These are phyloP conservation scores for Caerostris darwini DNA, from an alignment of 1,140 invertebrate genomes.

Conservation along the genomic window DNA sequence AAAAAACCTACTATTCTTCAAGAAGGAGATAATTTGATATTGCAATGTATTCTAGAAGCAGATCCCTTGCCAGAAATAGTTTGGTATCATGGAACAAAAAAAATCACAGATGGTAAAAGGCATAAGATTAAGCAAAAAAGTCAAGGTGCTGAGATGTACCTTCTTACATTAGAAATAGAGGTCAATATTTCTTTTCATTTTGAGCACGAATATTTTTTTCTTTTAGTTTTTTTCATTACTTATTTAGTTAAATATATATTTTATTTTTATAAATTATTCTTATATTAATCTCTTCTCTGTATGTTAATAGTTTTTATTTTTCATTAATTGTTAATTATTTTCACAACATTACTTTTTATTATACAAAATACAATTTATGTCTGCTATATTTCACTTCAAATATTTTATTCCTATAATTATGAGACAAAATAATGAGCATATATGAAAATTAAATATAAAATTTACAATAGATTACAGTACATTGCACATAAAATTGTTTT, in stretches of 20 bases:
- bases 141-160: conserved; percentile 91
- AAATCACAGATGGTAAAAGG: conserved; percentile 89
- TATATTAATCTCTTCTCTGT: neutral
- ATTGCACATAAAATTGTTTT: too few species aligned
- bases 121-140: conserved; percentile 93
- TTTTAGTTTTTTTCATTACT: neutral
- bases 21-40: conserved; percentile 94
- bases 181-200: conserved; percentile 76
- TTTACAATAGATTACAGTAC: too few species aligned
- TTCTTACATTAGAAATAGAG: conserved; percentile 89
- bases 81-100: conserved; percentile 94
- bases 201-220: neutral
- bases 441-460: too few species aligned
- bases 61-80: conserved; percentile 96
- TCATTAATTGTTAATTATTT: too few species aligned
- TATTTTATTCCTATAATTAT: too few species aligned
- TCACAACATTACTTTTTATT: too few species aligned
- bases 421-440: too few species aligned
- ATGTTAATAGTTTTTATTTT: neutral
- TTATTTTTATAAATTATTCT: too few species aligned
- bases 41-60: conserved; percentile 97
- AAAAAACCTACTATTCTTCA: conserved; percentile 98
- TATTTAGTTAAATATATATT: too few species aligned
- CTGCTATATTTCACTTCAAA: too few species aligned
- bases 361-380: too few species aligned